Conservation (phyloP, 2,113 vertebrate genomes). For the Planiliza haematocheilus region DNA sequence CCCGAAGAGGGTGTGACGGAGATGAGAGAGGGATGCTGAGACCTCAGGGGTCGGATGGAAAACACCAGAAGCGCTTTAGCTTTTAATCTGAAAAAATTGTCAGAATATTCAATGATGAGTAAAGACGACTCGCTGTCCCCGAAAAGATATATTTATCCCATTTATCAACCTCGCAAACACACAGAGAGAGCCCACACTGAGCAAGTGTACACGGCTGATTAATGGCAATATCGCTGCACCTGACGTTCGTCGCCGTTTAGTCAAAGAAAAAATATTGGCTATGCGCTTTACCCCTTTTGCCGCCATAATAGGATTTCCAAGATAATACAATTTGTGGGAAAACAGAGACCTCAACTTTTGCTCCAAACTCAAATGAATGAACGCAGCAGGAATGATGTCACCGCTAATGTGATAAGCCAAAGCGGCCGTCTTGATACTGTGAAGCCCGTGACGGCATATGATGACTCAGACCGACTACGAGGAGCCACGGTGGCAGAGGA, state of each 20-base stretch:
- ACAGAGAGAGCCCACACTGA: neutral
- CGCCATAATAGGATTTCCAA: slow-evolving; percentile 57
- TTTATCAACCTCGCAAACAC: slow-evolving; percentile 43
- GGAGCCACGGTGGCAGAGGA: neutral
- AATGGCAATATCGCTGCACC: slow-evolving; percentile 22
- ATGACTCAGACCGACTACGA: slow-evolving; percentile 49
- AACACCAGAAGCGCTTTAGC: slow-evolving; percentile 43
- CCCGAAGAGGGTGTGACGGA: slow-evolving; percentile 51
- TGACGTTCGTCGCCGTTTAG: slow-evolving; percentile 52
- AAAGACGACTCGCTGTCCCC: slow-evolving; percentile 43
- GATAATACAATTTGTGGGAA: slow-evolving; percentile 64
- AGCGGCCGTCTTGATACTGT: slow-evolving; percentile 27
- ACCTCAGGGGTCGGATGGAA: slow-evolving; percentile 55
- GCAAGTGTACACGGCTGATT: slow-evolving; percentile 18
- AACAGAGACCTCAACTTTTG: slow-evolving; percentile 49
- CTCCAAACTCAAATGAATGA: slow-evolving; percentile 53
- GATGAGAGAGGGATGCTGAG: slow-evolving; percentile 53
- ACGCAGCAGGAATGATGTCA: slow-evolving; percentile 57
- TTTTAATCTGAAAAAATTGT: slow-evolving; percentile 24
- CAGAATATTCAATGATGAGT: slow-evolving; percentile 40
- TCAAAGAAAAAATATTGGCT: slow-evolving; percentile 53
- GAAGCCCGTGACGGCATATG: slow-evolving; percentile 23
- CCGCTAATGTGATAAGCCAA: slow-evolving; percentile 50
- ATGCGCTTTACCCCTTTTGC: slow-evolving; percentile 38
- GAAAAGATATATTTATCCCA: slow-evolving; percentile 45